A percentile compares a stretch with the other conserved stretches of the same genome.
Conservation (phyloP, 2,888 invertebrate genomes). For the Andrena bicolor region DNA sequence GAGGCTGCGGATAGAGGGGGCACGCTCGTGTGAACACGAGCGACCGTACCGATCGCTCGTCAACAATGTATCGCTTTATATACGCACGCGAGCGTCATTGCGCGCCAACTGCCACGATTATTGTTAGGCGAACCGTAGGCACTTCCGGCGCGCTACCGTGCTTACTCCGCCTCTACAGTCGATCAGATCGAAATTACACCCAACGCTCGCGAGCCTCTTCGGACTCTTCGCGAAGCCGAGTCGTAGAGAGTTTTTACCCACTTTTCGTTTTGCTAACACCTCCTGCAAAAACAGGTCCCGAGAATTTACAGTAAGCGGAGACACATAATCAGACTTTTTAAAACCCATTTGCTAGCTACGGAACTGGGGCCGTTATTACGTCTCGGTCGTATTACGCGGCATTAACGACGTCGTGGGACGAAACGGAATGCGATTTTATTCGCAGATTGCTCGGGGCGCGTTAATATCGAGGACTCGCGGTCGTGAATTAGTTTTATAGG, state of each 20-base stretch:
- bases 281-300: constrained; percentile 31
- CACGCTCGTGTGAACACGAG: constrained; percentile 55
- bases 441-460: background rate
- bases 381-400: constrained; percentile 9
- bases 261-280: background rate
- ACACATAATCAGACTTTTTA: constrained; percentile 10
- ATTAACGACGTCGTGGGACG: constrained; percentile 45
- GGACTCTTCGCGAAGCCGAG: background rate
- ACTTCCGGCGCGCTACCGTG: background rate
- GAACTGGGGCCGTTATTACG: constrained; percentile 11
- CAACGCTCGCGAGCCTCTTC: background rate
- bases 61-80: constrained; percentile 56
- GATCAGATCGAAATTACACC: background rate
- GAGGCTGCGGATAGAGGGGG: constrained; percentile 11
- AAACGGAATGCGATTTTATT: constrained; percentile 34
- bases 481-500: constrained; percentile 11
- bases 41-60: constrained; percentile 26
- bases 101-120: background rate
- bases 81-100: constrained; percentile 28
- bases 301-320: constrained; percentile 34
- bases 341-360: constrained; percentile 19
- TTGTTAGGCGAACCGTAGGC: background rate
- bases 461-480: background rate
- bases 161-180: background rate
- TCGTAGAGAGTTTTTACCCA: background rate